Evolutionary conservation across 2,113 vertebrate genomes (phyloP).

Genomic region (Micronycteris hirsuta): DNA sequence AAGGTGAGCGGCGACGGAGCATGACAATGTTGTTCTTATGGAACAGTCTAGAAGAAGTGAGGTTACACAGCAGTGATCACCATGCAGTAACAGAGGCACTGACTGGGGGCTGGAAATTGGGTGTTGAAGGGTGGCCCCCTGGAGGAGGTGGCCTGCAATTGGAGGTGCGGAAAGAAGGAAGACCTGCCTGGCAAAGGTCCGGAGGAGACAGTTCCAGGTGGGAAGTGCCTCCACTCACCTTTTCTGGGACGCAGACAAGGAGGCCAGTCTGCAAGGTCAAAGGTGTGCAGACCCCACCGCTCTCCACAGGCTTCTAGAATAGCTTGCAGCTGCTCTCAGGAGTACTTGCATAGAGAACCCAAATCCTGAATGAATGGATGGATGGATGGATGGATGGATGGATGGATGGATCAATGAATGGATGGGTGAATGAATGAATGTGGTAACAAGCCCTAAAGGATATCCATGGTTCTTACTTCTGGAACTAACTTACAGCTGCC

Average conservation of each 20-base stretch:
- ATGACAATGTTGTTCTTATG: neutral
- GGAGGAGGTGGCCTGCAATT: neutral
- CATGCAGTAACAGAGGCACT: neutral
- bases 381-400: too few species aligned
- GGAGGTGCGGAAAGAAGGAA: neutral
- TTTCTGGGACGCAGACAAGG: neutral
- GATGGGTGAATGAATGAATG: too few species aligned
- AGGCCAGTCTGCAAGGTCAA: neutral
- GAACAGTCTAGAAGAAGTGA: neutral
- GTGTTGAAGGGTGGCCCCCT: neutral
- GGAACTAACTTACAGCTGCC: constrained; percentile 94
- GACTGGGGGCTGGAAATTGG: neutral
- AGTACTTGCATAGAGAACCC: neutral
- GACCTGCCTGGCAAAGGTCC: neutral
- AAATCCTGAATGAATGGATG: too few species aligned
- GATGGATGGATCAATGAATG: too few species aligned
- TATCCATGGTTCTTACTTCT: constrained; percentile 37
- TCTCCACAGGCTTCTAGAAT: neutral
- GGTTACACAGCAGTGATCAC: neutral
- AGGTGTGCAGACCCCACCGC: too few species aligned
- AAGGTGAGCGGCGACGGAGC: neutral
- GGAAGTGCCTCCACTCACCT: too few species aligned
- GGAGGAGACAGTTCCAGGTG: neutral
- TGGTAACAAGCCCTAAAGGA: neutral
- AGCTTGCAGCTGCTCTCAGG: too few species aligned